Evolutionary conservation across 2,797 vertebrate genomes (phyloP).

Genomic region (Sebastes taczanowskii): DNA sequence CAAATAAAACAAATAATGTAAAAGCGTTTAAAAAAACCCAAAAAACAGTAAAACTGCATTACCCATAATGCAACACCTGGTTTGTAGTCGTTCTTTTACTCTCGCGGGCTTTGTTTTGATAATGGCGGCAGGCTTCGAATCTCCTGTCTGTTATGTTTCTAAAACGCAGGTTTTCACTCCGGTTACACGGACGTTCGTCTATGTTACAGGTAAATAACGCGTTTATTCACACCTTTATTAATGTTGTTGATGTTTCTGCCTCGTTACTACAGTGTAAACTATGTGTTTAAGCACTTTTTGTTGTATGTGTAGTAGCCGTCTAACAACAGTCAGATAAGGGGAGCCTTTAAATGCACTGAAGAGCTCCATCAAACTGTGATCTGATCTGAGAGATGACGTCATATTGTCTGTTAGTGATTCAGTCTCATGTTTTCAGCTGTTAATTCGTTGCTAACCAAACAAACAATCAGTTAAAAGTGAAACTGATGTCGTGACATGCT

Average conservation of each 20-base stretch:
- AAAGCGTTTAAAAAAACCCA: background rate
- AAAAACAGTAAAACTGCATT: constrained; percentile 30
- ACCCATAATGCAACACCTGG: constrained; percentile 52
- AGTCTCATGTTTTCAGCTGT: background rate
- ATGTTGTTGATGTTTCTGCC: background rate
- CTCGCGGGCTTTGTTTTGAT: constrained; percentile 84
- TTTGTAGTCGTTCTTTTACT: background rate
- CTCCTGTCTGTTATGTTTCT: constrained; percentile 13
- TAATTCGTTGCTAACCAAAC: constrained; percentile 19
- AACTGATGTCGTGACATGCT: background rate
- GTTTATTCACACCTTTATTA: background rate
- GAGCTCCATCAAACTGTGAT: no score
- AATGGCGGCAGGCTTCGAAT: constrained; percentile 83
- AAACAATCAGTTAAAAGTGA: background rate
- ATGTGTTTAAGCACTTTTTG: background rate
- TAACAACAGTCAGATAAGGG: background rate
- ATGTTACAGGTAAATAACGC: constrained; percentile 41
- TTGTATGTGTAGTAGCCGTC: background rate
- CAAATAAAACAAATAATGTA: background rate
- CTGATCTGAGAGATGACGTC: background rate
- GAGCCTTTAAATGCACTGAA: constrained; percentile 20
- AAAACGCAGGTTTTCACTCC: background rate
- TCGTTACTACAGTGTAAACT: background rate
- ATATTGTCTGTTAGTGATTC: background rate
- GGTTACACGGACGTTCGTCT: background rate